Percentiles rank a stretch among this genome's conserved stretches.
Evolutionary conservation across 2,888 invertebrate genomes (phyloP).

Genomic region (Leptura quadrifasciata): DNA sequence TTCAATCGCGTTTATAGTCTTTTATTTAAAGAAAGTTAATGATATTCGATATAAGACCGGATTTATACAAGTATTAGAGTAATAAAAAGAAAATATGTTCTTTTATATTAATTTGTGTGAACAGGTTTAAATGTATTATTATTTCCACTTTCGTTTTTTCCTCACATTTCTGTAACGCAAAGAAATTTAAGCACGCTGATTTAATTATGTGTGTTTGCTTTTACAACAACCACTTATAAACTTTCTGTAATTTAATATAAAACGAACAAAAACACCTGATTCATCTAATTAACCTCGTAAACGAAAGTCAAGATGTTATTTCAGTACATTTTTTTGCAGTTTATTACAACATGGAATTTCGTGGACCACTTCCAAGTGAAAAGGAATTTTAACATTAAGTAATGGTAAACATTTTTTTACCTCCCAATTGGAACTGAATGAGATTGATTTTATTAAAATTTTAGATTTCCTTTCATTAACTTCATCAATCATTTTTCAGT

Average conservation of each 20-base stretch:
- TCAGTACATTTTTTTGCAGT: neutral
- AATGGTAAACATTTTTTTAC: no score
- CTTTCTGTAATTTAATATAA: conserved; percentile 4
- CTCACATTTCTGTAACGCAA: neutral
- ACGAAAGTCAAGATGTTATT: neutral
- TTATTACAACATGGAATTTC: no score
- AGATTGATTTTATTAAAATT: no score
- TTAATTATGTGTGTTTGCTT: conserved; percentile 8
- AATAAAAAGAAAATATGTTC: conserved; percentile 22
- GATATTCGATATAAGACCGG: neutral
- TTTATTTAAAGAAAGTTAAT: conserved; percentile 21
- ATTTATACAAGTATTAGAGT: conserved; percentile 11
- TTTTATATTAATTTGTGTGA: conserved; percentile 6
- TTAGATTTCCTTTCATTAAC: no score
- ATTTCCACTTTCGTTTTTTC: conserved; percentile 15
- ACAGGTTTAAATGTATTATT: conserved; percentile 9
- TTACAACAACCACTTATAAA: conserved; percentile 9
- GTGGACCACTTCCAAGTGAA: no score
- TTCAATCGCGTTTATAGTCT: neutral
- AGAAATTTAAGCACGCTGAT: conserved; percentile 8
- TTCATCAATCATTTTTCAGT: no score
- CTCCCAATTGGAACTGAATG: no score
- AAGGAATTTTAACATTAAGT: no score
- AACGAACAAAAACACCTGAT: neutral
- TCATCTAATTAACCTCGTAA: neutral